These are phyloP conservation scores for Thamnophis elegans DNA, from an alignment of 2,797 vertebrate genomes.

Conservation along the genomic window DNA sequence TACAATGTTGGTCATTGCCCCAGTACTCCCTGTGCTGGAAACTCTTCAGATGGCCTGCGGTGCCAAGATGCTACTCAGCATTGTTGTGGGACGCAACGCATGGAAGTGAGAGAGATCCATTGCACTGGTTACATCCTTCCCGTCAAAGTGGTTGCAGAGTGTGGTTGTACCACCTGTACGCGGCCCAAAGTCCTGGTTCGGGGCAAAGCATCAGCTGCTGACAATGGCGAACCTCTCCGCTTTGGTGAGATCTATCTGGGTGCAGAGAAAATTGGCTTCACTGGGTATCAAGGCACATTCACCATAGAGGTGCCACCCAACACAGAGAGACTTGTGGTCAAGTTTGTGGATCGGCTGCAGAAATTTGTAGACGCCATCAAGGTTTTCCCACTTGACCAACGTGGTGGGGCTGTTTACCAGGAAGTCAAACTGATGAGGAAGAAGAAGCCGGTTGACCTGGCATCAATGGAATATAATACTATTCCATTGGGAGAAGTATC, in stretches of 20 bases:
- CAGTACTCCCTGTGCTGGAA: constrained; percentile 76
- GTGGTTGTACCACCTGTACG: constrained; percentile 84
- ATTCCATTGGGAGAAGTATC: constrained; percentile 82
- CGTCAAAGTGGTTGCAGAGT: constrained; percentile 81
- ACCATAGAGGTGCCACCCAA: constrained; percentile 83
- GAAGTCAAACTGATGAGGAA: constrained; percentile 89
- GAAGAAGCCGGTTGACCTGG: constrained; percentile 78
- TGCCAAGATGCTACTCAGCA: constrained; percentile 76
- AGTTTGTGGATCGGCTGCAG: constrained; percentile 85
- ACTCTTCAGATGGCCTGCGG: constrained; percentile 68
- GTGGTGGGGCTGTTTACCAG: constrained; percentile 86
- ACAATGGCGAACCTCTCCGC: constrained; percentile 84
- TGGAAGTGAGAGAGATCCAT: constrained; percentile 78
- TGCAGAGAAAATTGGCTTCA: constrained; percentile 84
- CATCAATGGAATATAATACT: constrained; percentile 75
- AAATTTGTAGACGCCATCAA: constrained; percentile 85
- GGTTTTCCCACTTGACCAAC: constrained; percentile 89
- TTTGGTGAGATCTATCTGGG: constrained; percentile 90
- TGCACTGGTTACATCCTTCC: constrained; percentile 84
- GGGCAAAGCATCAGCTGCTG: constrained; percentile 82
- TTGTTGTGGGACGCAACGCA: constrained; percentile 83
- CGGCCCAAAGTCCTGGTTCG: constrained; percentile 83
- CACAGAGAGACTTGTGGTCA: constrained; percentile 84
- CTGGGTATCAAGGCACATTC: constrained; percentile 91
- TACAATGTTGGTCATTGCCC: constrained; percentile 87